phyloP scores from a whole-genome alignment of 2,888 invertebrate genomes.

The Amphipyra berbera region DNA sequence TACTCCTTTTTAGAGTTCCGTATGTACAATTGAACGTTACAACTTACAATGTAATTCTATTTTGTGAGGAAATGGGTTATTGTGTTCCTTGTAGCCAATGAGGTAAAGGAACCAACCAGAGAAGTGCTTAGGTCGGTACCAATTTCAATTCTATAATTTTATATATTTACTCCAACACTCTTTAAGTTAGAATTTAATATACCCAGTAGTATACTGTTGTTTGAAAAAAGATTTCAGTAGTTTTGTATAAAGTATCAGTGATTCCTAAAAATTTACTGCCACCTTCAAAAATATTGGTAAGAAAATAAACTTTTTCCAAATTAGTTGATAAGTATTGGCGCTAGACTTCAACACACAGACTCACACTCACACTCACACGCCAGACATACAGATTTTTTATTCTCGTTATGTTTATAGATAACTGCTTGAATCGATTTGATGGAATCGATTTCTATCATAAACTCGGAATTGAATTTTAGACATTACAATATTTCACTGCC shows the following conservation, averaged over 20 bases:
- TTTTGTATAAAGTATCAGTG: no score
- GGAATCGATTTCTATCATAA: slow-evolving; percentile 46
- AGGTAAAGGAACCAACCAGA: no score
- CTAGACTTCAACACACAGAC: slow-evolving; percentile 8
- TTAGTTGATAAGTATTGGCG: neutral
- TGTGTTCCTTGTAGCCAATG: slow-evolving; percentile 21
- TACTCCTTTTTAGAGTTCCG: slow-evolving; percentile 61
- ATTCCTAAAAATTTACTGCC: no score
- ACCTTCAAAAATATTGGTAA: neutral
- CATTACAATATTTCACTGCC: slow-evolving; percentile 40
- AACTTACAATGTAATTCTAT: slow-evolving; percentile 19
- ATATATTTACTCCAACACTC: no score
- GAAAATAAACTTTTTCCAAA: neutral
- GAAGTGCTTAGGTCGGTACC: no score
- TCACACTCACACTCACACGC: slow-evolving; percentile 4
- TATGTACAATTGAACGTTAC: slow-evolving; percentile 15
- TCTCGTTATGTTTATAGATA: slow-evolving; percentile 30
- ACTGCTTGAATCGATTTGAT: slow-evolving; percentile 42
- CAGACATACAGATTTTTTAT: slow-evolving; percentile 3
- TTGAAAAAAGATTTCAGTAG: no score
- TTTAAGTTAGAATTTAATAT: no score
- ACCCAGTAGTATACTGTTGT: no score
- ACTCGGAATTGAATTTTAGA: slow-evolving; percentile 32
- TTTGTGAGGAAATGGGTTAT: slow-evolving; percentile 34
- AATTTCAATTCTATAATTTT: no score